Evolutionary conservation across 2,797 vertebrate species (phyloP), one percentile per base, ranked within the genome.

Genomic region (Clarias laeviceps): DNA sequence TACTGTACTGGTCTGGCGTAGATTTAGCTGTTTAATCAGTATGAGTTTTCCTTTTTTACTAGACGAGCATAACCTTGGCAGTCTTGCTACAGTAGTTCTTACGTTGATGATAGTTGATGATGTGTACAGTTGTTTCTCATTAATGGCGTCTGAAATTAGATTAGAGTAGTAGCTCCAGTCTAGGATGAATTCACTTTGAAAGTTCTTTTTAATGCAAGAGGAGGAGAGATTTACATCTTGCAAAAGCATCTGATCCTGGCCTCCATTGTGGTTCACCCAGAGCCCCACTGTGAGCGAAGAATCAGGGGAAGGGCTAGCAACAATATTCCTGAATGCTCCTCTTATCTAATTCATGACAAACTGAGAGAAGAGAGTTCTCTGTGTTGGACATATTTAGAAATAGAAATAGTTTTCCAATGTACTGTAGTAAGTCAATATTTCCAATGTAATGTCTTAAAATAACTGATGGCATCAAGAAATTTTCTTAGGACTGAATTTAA

Each of bases 281-380:
- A 83, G 72, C 86, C 92, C 91, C 78, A 90, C 93, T 91, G 93
- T 14, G 93, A 91, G 64, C 79, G 80, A 84, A 93, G 91, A 94
- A 94, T 94, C 11, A 87, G 56, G 87, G 94, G 94, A 95, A 94
- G 91, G 91, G 86, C 73, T 69, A 37, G 61, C 81, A 84, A 85
- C 18, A 84, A 85, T 68, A 82, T 45, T 27, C 59, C n/a, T 64
- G 34, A 79, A 62, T 79, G 22, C 14, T 40, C 40, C 59, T 79
- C 22, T 40, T 40, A 17, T 79, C 76, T 83, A 88, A 81, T 90
- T 66, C 56, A 79, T 87, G 89, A 61, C 77, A 69, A 50, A 27
- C 5, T 61, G 3, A 17, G 32, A n/a, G 64, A 79, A 0, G 77
- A 79, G 32, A 40, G 32, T 40, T 40, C 9, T 59, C 11, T 59